phyloP scores from a whole-genome alignment of 1,140 invertebrate species.

The Zaprionus lachaisei region DNA sequence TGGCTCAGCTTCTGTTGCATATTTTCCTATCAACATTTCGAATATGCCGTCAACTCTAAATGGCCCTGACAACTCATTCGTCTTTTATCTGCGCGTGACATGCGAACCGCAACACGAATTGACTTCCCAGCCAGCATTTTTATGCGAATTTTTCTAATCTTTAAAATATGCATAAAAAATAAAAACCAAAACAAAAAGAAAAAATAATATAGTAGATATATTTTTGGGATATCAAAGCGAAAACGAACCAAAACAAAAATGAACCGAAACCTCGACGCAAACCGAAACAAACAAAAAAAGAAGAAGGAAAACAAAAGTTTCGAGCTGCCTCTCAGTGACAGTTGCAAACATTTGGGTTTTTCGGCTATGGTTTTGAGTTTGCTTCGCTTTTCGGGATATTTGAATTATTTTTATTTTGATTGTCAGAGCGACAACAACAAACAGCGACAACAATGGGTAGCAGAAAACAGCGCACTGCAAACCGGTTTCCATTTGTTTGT shows the following conservation, averaged over 20 bases:
- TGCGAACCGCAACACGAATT: conserved; percentile 20
- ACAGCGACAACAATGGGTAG: background rate
- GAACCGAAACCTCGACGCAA: background rate
- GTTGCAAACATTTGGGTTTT: conserved; percentile 69
- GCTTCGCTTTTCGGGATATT: conserved; percentile 34
- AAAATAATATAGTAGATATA: background rate
- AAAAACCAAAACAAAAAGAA: conserved; percentile 25
- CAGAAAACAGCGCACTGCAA: conserved; percentile 32
- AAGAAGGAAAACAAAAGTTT: conserved; percentile 17
- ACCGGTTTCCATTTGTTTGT: conserved; percentile 64
- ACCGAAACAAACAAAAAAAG: background rate
- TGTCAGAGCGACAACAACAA: conserved; percentile 49
- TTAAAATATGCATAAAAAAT: conserved; percentile 50
- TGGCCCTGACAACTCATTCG: conserved; percentile 28
- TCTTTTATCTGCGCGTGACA: conserved; percentile 37
- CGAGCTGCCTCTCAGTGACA: conserved; percentile 49
- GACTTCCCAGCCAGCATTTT: conserved; percentile 19
- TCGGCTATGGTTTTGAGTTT: conserved; percentile 33
- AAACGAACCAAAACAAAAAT: conserved; percentile 21
- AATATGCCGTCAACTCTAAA: conserved; percentile 8
- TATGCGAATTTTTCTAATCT: conserved; percentile 44
- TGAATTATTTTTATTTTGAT: conserved; percentile 74
- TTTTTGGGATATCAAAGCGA: conserved; percentile 21
- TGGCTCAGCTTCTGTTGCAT: background rate
- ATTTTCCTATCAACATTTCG: background rate